Base-by-base conservation (phyloP, 2,797 vertebrate genomes). In the Taenioides sp. region DNA sequence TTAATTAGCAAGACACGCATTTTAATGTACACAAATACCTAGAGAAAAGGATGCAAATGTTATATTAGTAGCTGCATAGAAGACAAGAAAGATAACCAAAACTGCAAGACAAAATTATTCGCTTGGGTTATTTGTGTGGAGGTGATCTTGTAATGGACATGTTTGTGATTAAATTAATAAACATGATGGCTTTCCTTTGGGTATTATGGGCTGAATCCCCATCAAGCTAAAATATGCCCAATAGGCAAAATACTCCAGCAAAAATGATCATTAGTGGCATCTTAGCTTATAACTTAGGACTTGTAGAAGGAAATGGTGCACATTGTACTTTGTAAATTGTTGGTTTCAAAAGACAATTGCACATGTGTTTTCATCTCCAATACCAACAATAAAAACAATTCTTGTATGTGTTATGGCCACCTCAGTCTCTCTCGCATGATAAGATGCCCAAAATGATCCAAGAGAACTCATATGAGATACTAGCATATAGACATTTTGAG, bases 211-310 rank as follows among this genome's bases (percentile, higher is more conserved):
- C n/a, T 55, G 54, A 55, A n/a, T 55, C 22, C 18, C 52, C 3
- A 1, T 54, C 52, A 9, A 23, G 10, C 54, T 10, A 55, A 55
- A 55, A 55, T 10, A 52, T 52, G 50, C 18, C 0, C 50, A 52
- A 20, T 5, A 20, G 49, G 49, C 17, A 50, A 20, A n/a, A 55
- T 55, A n/a, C n/a, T 23, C 2, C 2, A 52, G 1, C 50, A 55
- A 23, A 47, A 14, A 7, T 23, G 22, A 57, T 3, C 22, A 23
- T 55, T 4, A 23, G 7, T 23, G 66, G 55, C 73, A 72, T 78
- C 76, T 65, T 79, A 76, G 84, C 80, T 70, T 75, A 79, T 31
- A 80, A 68, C 69, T 14, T 14, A 43, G 40, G 11, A 43, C 14
- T 47, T 16, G 4, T 16, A 47, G 43, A 47, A 47, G 16, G 43